Conservation (phyloP, 2,888 invertebrate genomes). For the Bedellia somnulentella region DNA sequence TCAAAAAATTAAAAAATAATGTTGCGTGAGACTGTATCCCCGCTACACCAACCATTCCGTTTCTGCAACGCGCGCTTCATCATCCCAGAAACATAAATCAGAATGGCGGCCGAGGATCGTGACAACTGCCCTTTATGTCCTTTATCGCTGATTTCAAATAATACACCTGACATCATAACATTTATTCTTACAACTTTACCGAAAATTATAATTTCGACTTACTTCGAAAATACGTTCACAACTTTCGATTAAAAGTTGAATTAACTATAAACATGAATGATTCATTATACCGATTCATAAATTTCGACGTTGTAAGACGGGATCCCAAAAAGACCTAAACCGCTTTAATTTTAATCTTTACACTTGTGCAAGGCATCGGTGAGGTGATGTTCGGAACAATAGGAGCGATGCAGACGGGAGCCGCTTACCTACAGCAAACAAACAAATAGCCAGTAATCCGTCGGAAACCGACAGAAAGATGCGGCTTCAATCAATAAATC, state of each 20-base stretch:
- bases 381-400: not conserved
- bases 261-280: too few species aligned
- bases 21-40: too few species aligned
- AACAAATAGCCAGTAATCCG: conserved; percentile 44
- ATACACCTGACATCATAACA: conserved; percentile 6
- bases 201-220: too few species aligned
- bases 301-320: too few species aligned
- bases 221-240: too few species aligned
- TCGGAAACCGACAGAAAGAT: conserved; percentile 31
- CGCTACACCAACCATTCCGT: too few species aligned
- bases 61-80: too few species aligned
- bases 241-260: too few species aligned
- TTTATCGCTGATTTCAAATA: conserved; percentile 23
- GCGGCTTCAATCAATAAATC: conserved; percentile 46
- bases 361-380: not conserved
- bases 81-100: conserved; percentile 43
- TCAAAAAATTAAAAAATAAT: too few species aligned
- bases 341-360: not conserved
- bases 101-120: conserved; percentile 16
- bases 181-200: too few species aligned
- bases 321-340: not conserved
- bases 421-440: conserved; percentile 22
- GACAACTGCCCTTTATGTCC: conserved; percentile 25
- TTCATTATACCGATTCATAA: too few species aligned
- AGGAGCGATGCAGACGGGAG: conserved; percentile 21